A percentile compares a stretch with the other conserved stretches of the same genome.
Evolutionary conservation across 2,888 invertebrate species (phyloP).

Genomic region (Balanococcus diminutus): DNA sequence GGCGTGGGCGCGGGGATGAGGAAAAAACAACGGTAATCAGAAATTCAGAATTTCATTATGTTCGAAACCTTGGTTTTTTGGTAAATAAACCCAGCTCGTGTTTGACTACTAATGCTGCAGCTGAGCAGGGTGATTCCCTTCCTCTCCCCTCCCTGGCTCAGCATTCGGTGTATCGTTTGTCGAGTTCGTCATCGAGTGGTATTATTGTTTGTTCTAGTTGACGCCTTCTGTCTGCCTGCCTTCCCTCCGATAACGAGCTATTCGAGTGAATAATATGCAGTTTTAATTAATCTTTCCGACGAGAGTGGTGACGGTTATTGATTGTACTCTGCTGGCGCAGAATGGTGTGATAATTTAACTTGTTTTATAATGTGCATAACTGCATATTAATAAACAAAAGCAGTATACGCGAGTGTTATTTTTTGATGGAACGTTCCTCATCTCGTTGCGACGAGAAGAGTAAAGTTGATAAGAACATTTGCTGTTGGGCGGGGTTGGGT

Average conservation of each 20-base stretch:
- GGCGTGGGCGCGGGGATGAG: not conserved
- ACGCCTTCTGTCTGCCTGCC: not conserved
- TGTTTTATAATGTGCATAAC: not conserved
- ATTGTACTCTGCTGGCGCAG: not conserved
- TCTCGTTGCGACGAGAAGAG: no score
- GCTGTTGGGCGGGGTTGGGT: no score
- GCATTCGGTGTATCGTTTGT: not conserved
- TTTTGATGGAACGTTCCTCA: no score
- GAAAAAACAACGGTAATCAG: not conserved
- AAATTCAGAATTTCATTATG: conserved; percentile 33
- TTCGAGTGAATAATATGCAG: not conserved
- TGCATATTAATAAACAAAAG: no score
- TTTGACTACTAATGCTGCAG: not conserved
- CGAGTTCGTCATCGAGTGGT: no score
- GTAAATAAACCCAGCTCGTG: conserved; percentile 1
- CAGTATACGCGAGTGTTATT: no score
- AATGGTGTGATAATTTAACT: not conserved
- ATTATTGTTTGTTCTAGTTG: not conserved
- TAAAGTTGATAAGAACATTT: no score
- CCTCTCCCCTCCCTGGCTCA: not conserved
- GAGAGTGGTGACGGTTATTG: not conserved
- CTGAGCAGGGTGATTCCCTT: not conserved
- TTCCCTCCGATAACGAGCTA: not conserved
- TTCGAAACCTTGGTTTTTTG: not conserved
- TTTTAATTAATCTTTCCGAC: not conserved